A percentile compares a stretch with the other conserved stretches of the same genome.
phyloP scores from a whole-genome alignment of 2,113 vertebrate genomes.

The Hystrix brachyura region DNA sequence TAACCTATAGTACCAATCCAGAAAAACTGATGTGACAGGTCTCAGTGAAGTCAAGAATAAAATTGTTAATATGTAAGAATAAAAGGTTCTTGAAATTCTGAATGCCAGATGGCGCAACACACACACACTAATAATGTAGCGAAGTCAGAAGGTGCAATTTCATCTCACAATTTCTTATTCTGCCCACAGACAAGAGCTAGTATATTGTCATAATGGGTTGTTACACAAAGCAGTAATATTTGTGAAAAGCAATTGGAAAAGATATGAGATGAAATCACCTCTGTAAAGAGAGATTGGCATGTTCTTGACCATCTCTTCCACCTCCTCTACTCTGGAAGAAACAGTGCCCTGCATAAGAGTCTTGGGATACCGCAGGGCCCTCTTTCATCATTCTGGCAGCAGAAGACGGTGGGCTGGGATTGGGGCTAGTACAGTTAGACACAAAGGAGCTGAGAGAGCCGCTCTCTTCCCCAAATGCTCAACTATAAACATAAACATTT shows the following conservation, averaged over 20 bases:
- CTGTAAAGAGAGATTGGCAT: accelerated
- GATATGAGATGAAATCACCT: not conserved
- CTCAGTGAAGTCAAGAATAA: constrained; percentile 59
- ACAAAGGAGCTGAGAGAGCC: too few relatives aligned
- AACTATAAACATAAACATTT: too few relatives aligned
- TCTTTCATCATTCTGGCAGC: not conserved
- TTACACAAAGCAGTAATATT: not conserved
- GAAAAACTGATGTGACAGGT: not conserved
- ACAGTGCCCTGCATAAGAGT: not conserved
- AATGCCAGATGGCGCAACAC: not conserved
- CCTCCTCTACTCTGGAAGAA: not conserved
- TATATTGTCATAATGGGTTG: constrained; percentile 27
- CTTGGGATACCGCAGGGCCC: not conserved
- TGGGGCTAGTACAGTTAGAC: not conserved
- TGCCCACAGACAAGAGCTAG: constrained; percentile 2
- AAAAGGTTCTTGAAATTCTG: not conserved
- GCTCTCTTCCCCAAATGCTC: too few relatives aligned
- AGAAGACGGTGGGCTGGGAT: not conserved
- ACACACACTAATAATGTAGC: not conserved
- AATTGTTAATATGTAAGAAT: constrained; percentile 26
- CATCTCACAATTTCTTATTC: constrained; percentile 41
- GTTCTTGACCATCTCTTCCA: not conserved
- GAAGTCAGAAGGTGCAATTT: not conserved
- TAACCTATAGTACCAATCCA: constrained; percentile 6
- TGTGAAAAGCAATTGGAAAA: not conserved